A percentile compares a stretch with the other conserved stretches of the same genome.
Conservation (phyloP, 2,797 vertebrate genomes). For the Lepilemur septentrionalis region DNA sequence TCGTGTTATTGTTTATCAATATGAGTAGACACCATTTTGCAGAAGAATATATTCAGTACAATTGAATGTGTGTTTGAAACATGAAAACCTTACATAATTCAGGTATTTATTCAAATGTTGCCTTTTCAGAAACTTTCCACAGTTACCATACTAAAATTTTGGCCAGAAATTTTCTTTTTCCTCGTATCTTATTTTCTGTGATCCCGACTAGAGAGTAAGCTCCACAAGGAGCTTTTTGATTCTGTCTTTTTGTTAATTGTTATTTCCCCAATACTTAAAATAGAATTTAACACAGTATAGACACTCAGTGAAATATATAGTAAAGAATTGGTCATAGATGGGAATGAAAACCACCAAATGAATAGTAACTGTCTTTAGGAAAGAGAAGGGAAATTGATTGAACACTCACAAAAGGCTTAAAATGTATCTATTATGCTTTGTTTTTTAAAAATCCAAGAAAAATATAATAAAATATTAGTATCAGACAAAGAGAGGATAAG, state of each 20-base stretch:
- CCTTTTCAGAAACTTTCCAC: not conserved
- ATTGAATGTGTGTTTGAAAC: not conserved
- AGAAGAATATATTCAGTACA: not conserved
- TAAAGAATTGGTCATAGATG: not conserved
- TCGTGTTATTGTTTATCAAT: not conserved
- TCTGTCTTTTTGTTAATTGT: not conserved
- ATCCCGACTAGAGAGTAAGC: not conserved
- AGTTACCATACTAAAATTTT: not conserved
- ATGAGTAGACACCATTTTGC: not conserved
- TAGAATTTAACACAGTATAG: not conserved
- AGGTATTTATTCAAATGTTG: not conserved
- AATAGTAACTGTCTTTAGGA: not conserved
- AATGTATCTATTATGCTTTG: not conserved
- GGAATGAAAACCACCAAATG: not conserved
- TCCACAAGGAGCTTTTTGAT: not conserved
- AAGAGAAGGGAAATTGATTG: not conserved
- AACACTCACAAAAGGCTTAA: not conserved
- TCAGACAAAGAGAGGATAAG: not conserved
- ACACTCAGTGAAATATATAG: not conserved
- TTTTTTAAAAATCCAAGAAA: not conserved
- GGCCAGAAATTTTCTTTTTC: not conserved
- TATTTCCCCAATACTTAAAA: not conserved
- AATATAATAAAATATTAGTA: not conserved
- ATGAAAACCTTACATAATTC: not conserved
- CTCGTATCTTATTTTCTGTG: not conserved